phyloP scores from a whole-genome alignment of 2,888 invertebrate genomes.

The Melanargia galathea region DNA sequence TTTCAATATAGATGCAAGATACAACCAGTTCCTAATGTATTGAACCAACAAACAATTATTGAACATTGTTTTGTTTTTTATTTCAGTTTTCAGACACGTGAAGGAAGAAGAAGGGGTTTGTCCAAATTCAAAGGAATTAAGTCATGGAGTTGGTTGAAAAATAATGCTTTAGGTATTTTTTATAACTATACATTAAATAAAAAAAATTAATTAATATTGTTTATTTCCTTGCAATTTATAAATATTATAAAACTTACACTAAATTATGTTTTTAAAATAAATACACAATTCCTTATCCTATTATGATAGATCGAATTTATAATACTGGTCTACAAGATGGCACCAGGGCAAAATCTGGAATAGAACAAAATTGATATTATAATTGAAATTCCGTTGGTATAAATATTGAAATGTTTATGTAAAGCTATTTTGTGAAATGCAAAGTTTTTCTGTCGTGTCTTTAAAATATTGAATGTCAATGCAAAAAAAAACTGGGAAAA shows the following conservation, averaged over 20 bases:
- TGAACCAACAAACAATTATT: too few species aligned
- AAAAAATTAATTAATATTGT: background rate
- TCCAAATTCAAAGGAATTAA: conserved; percentile 63
- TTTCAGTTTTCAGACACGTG: conserved; percentile 72
- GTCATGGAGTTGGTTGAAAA: conserved; percentile 50
- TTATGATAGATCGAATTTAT: background rate
- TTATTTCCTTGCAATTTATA: background rate
- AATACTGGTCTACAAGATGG: conserved; percentile 49
- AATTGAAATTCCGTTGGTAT: background rate
- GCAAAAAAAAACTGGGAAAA: background rate
- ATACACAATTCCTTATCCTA: background rate
- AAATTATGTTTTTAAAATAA: conserved; percentile 11
- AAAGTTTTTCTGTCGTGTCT: too few species aligned
- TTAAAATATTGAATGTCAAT: too few species aligned
- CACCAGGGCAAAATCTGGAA: conserved; percentile 63
- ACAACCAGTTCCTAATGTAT: too few species aligned
- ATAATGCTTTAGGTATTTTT: background rate
- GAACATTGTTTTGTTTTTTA: conserved; percentile 22
- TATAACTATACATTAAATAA: background rate
- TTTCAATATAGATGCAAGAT: too few species aligned
- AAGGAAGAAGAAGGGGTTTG: conserved; percentile 69
- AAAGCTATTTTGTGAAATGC: too few species aligned
- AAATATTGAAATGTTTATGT: too few species aligned
- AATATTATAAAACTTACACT: conserved; percentile 4
- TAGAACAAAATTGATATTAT: conserved; percentile 16